Evolutionary conservation across 2,113 vertebrate species (phyloP), one percentile per base, ranked within the genome.

Genomic region (Capra hircus): DNA sequence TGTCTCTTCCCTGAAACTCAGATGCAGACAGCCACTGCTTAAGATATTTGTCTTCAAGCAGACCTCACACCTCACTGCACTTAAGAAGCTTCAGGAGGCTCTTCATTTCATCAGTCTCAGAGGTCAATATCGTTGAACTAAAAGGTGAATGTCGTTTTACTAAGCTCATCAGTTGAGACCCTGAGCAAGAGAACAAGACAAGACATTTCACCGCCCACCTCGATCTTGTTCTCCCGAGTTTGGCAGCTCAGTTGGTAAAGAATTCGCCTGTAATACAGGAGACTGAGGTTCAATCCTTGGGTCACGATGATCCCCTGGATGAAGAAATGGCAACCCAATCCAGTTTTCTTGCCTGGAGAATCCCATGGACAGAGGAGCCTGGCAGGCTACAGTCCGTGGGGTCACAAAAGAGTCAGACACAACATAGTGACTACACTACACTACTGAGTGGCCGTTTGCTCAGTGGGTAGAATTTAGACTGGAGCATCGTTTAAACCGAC

Each of bases 171-270:
- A 5, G 17, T 10, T 96, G 55, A 92, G 30, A 48, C 1, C 10
- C 9, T 14, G 6, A 43, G 77, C 30, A 62, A 94, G 17, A 87
- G 21, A 55, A 27, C 8, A 64, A 77, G 74, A 28, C 21, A 60
- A 3, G 4, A 40, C 10, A 14, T 43, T 14, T 25, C 5, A 33
- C 0, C 7, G 0, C 36, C 48, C 3, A 7, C 21, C 16, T 17
- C 64, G 15, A 2, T 28, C 33, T 45, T n/a, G 21, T 23, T 14
- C 11, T 43, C 33, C 13, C 45, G 11, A 71, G 36, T 74, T 2
- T 74, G 36, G n/a, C n/a, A 40, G 36, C 36, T 13, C 21, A 40
- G 10, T 40, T 36, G n/a, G 36, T 74, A 74, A 74, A 40, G 67
- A 74, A 23, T 36, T 19, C 11, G 2, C 36, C 19, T 40, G 36